A percentile compares a stretch with the other conserved stretches of the same genome.
These are phyloP conservation scores for Oreochromis grahami DNA, from an alignment of 2,797 vertebrate genomes.

Conservation along the genomic window DNA sequence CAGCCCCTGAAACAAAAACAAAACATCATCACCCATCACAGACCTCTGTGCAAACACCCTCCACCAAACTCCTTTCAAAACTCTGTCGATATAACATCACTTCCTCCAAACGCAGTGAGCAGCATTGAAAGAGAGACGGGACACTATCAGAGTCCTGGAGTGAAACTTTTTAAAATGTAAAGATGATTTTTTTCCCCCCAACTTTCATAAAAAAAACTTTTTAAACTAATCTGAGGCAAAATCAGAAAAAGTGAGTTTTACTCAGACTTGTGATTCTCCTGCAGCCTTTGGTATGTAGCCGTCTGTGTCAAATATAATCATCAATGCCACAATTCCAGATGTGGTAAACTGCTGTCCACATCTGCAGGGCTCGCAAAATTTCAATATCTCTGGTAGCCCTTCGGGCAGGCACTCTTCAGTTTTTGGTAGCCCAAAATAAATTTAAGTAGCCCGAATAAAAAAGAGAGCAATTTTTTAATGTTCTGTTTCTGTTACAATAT, in stretches of 20 bases:
- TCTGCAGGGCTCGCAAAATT: too few species aligned
- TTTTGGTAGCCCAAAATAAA: too few species aligned
- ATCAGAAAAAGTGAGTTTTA: neutral
- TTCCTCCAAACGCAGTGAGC: neutral
- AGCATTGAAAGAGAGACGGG: neutral
- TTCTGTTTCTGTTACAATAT: too few species aligned
- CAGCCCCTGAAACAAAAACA: conserved; percentile 71
- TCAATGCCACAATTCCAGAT: neutral
- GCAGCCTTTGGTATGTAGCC: neutral
- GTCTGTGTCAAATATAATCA: neutral
- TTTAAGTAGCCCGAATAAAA: too few species aligned
- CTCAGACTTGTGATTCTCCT: neutral
- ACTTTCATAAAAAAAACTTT: neutral
- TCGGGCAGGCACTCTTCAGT: too few species aligned
- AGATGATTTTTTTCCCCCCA: too few species aligned
- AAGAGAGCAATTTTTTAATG: too few species aligned
- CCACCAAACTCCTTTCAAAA: neutral
- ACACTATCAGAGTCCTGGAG: neutral
- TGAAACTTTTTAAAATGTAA: neutral
- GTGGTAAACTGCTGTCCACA: neutral
- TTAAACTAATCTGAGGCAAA: neutral
- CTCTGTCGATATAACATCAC: neutral
- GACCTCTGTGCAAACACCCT: neutral
- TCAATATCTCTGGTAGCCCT: too few species aligned
- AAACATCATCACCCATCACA: neutral